Percentiles rank a stretch among this genome's conserved stretches.
Conservation (phyloP, 2,888 invertebrate genomes). For the Agrypnus murinus region DNA sequence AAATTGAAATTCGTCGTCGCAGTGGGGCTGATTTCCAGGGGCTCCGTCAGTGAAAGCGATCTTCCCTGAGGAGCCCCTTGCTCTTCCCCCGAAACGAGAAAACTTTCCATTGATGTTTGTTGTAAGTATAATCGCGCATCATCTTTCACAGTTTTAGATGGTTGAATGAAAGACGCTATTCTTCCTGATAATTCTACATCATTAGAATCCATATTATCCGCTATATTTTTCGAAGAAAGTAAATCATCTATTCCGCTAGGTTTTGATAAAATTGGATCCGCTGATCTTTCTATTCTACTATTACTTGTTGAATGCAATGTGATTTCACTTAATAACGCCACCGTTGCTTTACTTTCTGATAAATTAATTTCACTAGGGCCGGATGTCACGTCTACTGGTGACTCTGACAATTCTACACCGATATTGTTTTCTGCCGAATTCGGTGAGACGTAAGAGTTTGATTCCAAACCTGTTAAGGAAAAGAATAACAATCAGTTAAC, state of each 20-base stretch:
- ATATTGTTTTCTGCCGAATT: slow-evolving; percentile 73
- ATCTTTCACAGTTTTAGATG: slow-evolving; percentile 74
- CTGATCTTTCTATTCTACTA: slow-evolving; percentile 69
- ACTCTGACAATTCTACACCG: slow-evolving; percentile 34
- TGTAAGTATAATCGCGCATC: slow-evolving; percentile 58
- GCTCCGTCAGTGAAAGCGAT: slow-evolving; percentile 79
- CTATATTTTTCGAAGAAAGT: slow-evolving; percentile 74
- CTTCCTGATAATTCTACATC: slow-evolving; percentile 71
- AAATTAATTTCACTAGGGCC: slow-evolving; percentile 59
- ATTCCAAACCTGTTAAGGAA: slow-evolving; percentile 66
- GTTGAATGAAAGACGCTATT: slow-evolving; percentile 71
- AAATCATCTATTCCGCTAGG: slow-evolving; percentile 72
- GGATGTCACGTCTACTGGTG: slow-evolving; percentile 58
- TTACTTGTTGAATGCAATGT: slow-evolving; percentile 65
- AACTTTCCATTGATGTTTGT: slow-evolving; percentile 53
- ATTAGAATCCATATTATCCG: slow-evolving; percentile 72
- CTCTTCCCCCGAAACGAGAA: slow-evolving; percentile 83
- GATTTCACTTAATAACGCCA: slow-evolving; percentile 62
- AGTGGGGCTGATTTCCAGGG: slow-evolving; percentile 74
- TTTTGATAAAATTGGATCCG: slow-evolving; percentile 75
- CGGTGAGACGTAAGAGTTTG: slow-evolving; percentile 82
- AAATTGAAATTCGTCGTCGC: slow-evolving; percentile 71
- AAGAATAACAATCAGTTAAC: background rate
- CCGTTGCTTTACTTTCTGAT: slow-evolving; percentile 51
- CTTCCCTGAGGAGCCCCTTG: slow-evolving; percentile 83